Evolutionary conservation across 1,140 invertebrate genomes (phyloP).

Genomic region (Procambarus virginalis): DNA sequence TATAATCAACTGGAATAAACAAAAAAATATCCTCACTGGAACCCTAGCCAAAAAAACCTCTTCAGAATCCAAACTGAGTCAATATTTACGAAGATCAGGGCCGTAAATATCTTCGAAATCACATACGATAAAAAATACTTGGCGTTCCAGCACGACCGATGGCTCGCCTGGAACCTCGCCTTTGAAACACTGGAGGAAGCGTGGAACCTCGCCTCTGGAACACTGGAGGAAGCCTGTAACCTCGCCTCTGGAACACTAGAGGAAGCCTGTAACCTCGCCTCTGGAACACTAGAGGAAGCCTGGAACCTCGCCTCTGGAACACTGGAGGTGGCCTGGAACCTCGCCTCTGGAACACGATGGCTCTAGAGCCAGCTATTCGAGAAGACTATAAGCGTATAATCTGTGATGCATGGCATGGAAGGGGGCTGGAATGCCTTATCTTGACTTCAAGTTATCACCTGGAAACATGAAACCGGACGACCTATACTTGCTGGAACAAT

Average conservation of each 20-base stretch:
- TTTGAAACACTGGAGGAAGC: no score
- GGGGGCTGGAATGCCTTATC: background rate
- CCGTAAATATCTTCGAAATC: background rate
- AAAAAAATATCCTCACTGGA: background rate
- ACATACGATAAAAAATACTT: background rate
- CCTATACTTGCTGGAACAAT: background rate
- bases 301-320: background rate
- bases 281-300: no score
- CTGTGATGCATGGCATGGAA: background rate
- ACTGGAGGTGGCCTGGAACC: background rate
- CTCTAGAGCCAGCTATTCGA: background rate
- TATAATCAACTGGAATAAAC: background rate
- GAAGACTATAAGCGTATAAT: background rate
- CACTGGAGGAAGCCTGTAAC: no score
- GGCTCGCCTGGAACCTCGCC: no score
- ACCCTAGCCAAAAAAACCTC: background rate
- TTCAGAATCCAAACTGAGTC: background rate
- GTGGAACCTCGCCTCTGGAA: no score
- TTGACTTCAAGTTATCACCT: background rate
- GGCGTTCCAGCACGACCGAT: background rate
- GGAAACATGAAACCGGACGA: background rate
- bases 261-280: no score
- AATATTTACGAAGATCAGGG: background rate
- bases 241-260: no score
- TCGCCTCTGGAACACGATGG: background rate